Evolutionary conservation across 2,888 invertebrate genomes (phyloP).

Genomic region (Ormyrus pomaceus): DNA sequence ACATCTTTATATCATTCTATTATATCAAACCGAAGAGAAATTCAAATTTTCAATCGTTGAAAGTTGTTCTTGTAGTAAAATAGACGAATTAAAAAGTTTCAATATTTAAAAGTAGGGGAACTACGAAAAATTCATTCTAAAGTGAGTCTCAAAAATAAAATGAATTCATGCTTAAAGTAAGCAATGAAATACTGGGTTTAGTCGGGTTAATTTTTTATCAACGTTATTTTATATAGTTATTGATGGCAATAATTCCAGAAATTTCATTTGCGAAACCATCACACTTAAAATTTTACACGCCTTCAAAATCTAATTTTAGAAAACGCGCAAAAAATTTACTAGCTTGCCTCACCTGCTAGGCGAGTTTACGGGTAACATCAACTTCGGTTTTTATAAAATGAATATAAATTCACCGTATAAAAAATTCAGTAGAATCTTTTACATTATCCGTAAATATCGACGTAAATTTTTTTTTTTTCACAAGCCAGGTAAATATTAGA

Average conservation of each 20-base stretch:
- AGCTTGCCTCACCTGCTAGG: slow-evolving; percentile 16
- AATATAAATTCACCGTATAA: no score
- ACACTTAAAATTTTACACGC: neutral
- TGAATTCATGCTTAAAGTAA: neutral
- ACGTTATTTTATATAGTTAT: neutral
- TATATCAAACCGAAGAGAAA: no score
- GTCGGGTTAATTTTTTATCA: neutral
- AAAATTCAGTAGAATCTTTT: no score
- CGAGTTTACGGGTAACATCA: neutral
- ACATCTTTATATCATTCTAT: no score
- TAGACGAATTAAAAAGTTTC: no score
- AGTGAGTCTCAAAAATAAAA: no score
- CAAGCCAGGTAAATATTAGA: neutral
- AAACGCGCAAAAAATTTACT: slow-evolving; percentile 21
- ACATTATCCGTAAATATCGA: no score
- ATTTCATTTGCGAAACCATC: neutral
- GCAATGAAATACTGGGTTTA: neutral
- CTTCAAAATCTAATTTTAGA: neutral
- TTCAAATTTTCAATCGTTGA: no score
- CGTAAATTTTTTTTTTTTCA: neutral
- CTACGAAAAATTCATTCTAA: no score
- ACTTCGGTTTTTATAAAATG: no score
- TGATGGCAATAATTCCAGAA: neutral
- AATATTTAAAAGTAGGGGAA: no score
- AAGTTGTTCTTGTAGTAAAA: no score